Evolutionary conservation across 2,888 invertebrate genomes (phyloP).

Genomic region (Bruchidius siliquastri): DNA sequence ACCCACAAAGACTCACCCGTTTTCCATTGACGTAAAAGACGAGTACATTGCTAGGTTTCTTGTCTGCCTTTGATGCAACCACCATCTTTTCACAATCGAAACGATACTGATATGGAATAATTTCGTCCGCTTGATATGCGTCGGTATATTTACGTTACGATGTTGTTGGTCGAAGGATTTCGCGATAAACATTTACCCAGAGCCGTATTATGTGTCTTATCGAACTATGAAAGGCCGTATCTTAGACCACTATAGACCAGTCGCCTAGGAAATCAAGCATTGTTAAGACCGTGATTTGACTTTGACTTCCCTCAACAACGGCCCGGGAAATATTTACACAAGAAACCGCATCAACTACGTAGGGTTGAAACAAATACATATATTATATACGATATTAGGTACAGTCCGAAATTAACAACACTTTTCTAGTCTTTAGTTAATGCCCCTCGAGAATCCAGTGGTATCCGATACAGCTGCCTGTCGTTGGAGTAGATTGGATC

Average conservation of each 20-base stretch:
- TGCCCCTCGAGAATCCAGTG: too few relatives aligned
- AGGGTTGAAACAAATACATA: too few relatives aligned
- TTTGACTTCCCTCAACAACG: too few relatives aligned
- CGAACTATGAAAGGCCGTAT: not conserved
- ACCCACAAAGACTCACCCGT: not conserved
- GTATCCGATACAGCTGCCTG: too few relatives aligned
- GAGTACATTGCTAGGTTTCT: not conserved
- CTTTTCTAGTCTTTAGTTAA: too few relatives aligned
- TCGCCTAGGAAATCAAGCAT: not conserved
- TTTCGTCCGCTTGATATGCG: not conserved
- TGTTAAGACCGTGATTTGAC: too few relatives aligned
- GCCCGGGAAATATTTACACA: too few relatives aligned
- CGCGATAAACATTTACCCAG: not conserved
- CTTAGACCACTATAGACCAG: not conserved
- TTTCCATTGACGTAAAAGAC: conserved; percentile 6
- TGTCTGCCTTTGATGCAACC: not conserved
- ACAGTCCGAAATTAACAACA: too few relatives aligned
- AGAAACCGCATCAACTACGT: too few relatives aligned
- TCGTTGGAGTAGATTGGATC: too few relatives aligned
- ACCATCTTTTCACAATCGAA: conserved; percentile 1
- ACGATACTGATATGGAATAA: not conserved
- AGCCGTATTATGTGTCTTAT: not conserved
- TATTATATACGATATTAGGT: too few relatives aligned
- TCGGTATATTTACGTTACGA: not conserved
- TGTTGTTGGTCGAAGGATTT: not conserved